Conservation (phyloP, 2,113 vertebrate species). For the Pelmatolapia mariae region DNA sequence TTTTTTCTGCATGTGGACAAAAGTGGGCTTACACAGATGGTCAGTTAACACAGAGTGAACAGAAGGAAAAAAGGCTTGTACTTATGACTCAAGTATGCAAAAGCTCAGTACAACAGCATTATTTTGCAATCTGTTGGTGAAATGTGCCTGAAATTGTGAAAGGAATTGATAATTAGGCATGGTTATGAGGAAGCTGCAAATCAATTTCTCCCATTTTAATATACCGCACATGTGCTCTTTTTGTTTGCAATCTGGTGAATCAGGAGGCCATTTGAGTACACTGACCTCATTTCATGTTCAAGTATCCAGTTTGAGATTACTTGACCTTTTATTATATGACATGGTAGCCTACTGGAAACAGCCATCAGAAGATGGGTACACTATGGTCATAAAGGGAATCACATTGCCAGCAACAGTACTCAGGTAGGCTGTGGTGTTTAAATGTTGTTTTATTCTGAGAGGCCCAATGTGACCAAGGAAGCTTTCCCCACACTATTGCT, state of each 20-base stretch:
- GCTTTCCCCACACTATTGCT: rapidly evolving
- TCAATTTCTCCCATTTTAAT: neutral
- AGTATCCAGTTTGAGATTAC: neutral
- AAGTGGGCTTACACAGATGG: neutral
- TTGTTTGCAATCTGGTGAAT: neutral
- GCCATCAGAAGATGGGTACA: neutral
- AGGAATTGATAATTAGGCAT: neutral
- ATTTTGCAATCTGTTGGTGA: neutral
- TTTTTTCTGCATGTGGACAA: neutral
- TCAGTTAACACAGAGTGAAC: neutral
- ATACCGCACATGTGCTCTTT: neutral
- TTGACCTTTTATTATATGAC: neutral
- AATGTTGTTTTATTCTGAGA: neutral
- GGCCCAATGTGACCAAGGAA: neutral
- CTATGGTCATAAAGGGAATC: neutral
- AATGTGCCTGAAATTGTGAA: neutral
- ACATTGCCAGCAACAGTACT: neutral
- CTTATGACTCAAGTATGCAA: neutral
- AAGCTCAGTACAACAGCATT: neutral
- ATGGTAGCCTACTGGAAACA: neutral
- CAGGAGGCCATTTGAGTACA: neutral
- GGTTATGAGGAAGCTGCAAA: neutral
- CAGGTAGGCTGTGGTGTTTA: neutral
- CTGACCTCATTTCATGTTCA: neutral
- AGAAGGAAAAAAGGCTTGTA: neutral